Conservation (phyloP, 2,113 vertebrate genomes). For the Ornithorhynchus anatinus region DNA sequence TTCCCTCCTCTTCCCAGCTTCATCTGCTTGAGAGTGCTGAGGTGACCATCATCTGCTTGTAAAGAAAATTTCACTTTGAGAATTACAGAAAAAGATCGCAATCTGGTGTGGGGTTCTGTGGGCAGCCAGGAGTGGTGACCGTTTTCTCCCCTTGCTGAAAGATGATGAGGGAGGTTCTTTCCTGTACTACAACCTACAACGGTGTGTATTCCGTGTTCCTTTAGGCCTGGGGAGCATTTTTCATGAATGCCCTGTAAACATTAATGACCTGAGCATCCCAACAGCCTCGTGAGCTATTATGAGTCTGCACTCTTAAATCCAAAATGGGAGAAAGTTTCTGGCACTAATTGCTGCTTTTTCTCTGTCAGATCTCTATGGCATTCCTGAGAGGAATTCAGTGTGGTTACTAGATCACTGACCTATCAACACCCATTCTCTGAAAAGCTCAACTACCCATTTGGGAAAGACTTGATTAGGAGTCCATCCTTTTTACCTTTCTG, state of each 20-base stretch:
- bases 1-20: not conserved
- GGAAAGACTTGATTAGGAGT: slow-evolving; percentile 38
- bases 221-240: not conserved
- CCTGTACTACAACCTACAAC: too few relatives aligned
- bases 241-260: not conserved
- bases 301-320: not conserved
- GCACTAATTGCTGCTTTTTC: not conserved
- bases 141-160: too few relatives aligned
- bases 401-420: slow-evolving; percentile 48
- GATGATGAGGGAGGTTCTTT: too few relatives aligned
- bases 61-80: too few relatives aligned
- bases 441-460: slow-evolving; percentile 33
- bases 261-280: not conserved
- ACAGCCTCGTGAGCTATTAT: not conserved
- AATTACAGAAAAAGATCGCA: too few relatives aligned
- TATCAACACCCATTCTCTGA: slow-evolving; percentile 20
- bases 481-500: slow-evolving; percentile 39
- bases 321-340: slow-evolving; percentile 23
- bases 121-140: too few relatives aligned
- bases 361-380: not conserved
- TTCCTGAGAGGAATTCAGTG: slow-evolving; percentile 26
- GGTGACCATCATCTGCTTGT: too few relatives aligned
- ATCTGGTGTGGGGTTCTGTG: too few relatives aligned
- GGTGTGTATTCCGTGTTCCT: too few relatives aligned
- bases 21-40: too few relatives aligned